Percentiles rank a stretch among this genome's conserved stretches.
Evolutionary conservation across 1,140 invertebrate species (phyloP).

Genomic region (Druon quercuslanigerum): DNA sequence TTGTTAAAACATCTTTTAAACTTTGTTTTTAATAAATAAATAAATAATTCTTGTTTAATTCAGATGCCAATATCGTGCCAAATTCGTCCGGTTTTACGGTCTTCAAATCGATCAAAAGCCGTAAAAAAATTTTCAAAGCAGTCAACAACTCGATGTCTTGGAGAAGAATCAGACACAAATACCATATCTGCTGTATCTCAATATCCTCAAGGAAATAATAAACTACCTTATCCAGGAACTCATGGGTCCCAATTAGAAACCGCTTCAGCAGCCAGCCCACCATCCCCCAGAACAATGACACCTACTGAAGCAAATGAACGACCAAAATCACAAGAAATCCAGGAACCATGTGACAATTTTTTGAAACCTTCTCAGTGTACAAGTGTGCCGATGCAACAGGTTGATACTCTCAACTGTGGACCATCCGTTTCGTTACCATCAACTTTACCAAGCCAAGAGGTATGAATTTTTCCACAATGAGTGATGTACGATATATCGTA

Average conservation of each 20-base stretch:
- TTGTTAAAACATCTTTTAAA: no score
- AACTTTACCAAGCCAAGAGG: constrained; percentile 60
- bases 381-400: constrained; percentile 79
- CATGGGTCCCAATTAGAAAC: constrained; percentile 66
- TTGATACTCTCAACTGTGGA: constrained; percentile 72
- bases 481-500: no score
- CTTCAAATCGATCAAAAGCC: constrained; percentile 69
- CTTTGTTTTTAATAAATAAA: background rate
- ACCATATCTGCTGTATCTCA: constrained; percentile 83
- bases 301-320: constrained; percentile 49
- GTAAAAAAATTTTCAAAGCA: constrained; percentile 56
- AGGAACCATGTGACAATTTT: constrained; percentile 66
- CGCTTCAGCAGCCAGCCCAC: constrained; percentile 44
- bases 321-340: constrained; percentile 51
- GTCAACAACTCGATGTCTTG: constrained; percentile 71
- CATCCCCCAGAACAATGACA: constrained; percentile 48
- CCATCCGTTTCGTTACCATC: constrained; percentile 59
- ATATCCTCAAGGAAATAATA: constrained; percentile 72
- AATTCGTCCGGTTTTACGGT: constrained; percentile 66
- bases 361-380: constrained; percentile 80
- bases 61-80: constrained; percentile 48
- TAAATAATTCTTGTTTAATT: constrained; percentile 32
- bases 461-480: constrained; percentile 36
- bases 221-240: constrained; percentile 75
- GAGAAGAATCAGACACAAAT: constrained; percentile 79